Percentiles rank a stretch among this genome's conserved stretches.
These are phyloP conservation scores for Mactra quadrangularis DNA, from an alignment of 1,140 invertebrate genomes.

Conservation along the genomic window DNA sequence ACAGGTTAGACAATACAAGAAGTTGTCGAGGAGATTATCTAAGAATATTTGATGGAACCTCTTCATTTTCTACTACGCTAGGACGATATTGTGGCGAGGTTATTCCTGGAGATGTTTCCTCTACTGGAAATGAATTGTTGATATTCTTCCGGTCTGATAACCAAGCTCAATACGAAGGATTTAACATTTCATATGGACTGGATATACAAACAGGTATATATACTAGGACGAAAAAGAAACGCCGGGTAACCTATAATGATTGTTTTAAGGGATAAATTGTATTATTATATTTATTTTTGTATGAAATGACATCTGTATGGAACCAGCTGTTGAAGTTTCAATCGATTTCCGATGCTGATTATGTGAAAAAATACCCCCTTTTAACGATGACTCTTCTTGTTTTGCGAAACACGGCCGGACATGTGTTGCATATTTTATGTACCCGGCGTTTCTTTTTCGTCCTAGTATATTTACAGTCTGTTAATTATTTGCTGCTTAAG, in stretches of 20 bases:
- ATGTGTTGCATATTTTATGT: no score
- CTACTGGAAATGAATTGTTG: constrained; percentile 11
- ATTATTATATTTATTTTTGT: no score
- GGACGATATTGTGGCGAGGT: constrained; percentile 24
- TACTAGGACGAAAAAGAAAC: no score
- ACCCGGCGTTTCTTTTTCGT: no score
- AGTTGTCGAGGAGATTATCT: constrained; percentile 26
- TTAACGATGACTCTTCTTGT: no score
- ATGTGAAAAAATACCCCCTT: no score
- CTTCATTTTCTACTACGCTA: constrained; percentile 5
- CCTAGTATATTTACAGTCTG: background rate
- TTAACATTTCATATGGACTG: constrained; percentile 23
- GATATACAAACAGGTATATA: constrained; percentile 19
- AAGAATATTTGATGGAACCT: constrained; percentile 30
- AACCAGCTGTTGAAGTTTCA: no score
- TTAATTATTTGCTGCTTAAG: background rate
- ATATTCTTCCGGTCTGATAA: constrained; percentile 25
- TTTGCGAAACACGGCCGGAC: no score
- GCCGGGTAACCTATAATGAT: no score
- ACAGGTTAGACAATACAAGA: constrained; percentile 42
- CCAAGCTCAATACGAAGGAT: constrained; percentile 21
- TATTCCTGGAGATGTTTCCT: constrained; percentile 20
- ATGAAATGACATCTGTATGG: no score
- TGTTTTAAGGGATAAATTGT: no score
- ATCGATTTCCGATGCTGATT: no score